A percentile compares a stretch with the other conserved stretches of the same genome.
phyloP scores from a whole-genome alignment of 1,140 invertebrate genomes.

The Nymphalis io region DNA sequence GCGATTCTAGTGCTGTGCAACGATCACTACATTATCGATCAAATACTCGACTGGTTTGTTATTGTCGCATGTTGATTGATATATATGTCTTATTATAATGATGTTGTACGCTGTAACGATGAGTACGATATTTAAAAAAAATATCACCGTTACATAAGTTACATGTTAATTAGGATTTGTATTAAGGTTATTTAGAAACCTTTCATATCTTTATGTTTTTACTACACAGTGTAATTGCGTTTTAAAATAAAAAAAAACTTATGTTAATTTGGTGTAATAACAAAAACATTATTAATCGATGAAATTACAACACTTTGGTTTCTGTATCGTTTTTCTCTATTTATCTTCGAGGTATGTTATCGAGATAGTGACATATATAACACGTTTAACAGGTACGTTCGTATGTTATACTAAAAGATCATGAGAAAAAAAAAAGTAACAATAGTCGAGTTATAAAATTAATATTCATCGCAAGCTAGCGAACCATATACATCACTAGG shows the following conservation, averaged over 20 bases:
- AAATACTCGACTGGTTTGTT: slow-evolving; percentile 6
- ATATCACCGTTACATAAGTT: too few relatives aligned
- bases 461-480: slow-evolving; percentile 13
- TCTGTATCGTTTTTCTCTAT: too few relatives aligned
- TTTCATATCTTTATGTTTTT: too few relatives aligned
- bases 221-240: too few relatives aligned
- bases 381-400: slow-evolving; percentile 1
- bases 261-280: too few relatives aligned
- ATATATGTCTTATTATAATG: neutral
- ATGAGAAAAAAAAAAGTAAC: neutral
- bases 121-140: neutral
- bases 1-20: slow-evolving; percentile 11
- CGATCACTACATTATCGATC: slow-evolving; percentile 3
- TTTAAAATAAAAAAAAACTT: too few relatives aligned
- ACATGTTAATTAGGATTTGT: too few relatives aligned
- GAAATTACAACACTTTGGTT: too few relatives aligned
- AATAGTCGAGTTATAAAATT: slow-evolving; percentile 5
- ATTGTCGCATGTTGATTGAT: neutral
- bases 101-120: neutral
- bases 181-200: too few relatives aligned
- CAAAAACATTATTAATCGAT: too few relatives aligned
- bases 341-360: neutral
- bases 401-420: neutral
- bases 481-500: slow-evolving; percentile 26
- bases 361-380: neutral